phyloP scores from a whole-genome alignment of 2,888 invertebrate genomes.

The Lottia scabra region DNA sequence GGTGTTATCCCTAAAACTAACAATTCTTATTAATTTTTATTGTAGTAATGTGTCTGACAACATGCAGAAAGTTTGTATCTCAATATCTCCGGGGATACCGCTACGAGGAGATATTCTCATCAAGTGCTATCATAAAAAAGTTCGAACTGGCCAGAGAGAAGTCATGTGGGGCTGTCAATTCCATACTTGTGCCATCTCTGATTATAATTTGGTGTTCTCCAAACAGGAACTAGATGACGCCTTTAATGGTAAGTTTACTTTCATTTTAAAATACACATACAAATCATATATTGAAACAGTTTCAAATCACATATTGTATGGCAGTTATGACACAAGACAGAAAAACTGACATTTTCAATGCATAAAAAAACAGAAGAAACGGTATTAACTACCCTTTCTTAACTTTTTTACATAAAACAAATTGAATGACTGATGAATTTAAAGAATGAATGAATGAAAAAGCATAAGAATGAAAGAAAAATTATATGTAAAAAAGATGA shows the following conservation, averaged over 20 bases:
- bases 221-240: constrained; percentile 89
- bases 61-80: constrained; percentile 79
- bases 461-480: too few species aligned
- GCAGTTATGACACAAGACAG: too few species aligned
- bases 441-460: too few species aligned
- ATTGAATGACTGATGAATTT: too few species aligned
- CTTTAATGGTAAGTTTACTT: constrained; percentile 77
- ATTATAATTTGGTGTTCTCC: constrained; percentile 86
- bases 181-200: constrained; percentile 91
- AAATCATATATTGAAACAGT: too few species aligned
- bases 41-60: constrained; percentile 76
- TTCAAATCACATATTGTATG: too few species aligned
- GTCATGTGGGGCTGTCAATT: constrained; percentile 91
- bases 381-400: too few species aligned
- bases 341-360: too few species aligned
- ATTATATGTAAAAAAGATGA: too few species aligned
- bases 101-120: constrained; percentile 90
- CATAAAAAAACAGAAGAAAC: too few species aligned
- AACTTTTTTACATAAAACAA: too few species aligned
- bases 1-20: too few species aligned
- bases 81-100: constrained; percentile 79
- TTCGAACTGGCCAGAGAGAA: constrained; percentile 71
- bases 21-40: constrained; percentile 11
- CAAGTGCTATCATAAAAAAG: constrained; percentile 85
- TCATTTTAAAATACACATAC: background rate